Evolutionary conservation across 2,113 vertebrate species (phyloP), one percentile per base, ranked within the genome.

Genomic region (Puffinus mauretanicus): DNA sequence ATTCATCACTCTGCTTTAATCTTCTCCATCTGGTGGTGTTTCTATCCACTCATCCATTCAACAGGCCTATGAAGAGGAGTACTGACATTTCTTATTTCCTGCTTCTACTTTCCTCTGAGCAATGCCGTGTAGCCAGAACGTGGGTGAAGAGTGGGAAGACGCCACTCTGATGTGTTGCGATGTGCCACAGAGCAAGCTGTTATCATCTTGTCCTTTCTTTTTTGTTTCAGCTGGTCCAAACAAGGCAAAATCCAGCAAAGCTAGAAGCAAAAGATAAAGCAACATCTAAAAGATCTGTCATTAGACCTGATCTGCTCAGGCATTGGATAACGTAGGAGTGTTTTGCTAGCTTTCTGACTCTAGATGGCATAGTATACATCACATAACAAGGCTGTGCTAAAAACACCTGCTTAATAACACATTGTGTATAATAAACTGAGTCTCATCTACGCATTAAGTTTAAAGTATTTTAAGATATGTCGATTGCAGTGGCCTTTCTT

Each of bases 101-200:
- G 24, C 46, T 54, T 46, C 42, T 70, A 10, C n/a, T 71, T 88
- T 38, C 44, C 18, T 17, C 47, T 11, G 24, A 85, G 57, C 24
- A 77, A 38, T 1, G 1, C 6, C 0, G 0, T 8, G 27, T 11
- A 42, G 17, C 44, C 5, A 5, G 78, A 76, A 44, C 0, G 0
- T 11, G 14, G 46, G 13, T 82, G 75, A 82, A 4, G 6, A 65
- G 40, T 0, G 0, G 46, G 40, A 71, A 51, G 29, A 27, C 0
- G 0, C 30, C 26, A 29, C 1, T 1, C 18, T 19, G 69, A 40
- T 57, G 26, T 16, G 82, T 21, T 78, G 40, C 60, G 78, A 46
- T 38, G 20, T 46, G 18, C 15, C 57, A 29, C 57, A 60, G 34
- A 94, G 25, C 7, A 61, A 84, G 20, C 25, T 90, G 32, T 86